Base-by-base conservation (phyloP, 1,140 invertebrate genomes). In the Ptiloglossa arizonensis region DNA sequence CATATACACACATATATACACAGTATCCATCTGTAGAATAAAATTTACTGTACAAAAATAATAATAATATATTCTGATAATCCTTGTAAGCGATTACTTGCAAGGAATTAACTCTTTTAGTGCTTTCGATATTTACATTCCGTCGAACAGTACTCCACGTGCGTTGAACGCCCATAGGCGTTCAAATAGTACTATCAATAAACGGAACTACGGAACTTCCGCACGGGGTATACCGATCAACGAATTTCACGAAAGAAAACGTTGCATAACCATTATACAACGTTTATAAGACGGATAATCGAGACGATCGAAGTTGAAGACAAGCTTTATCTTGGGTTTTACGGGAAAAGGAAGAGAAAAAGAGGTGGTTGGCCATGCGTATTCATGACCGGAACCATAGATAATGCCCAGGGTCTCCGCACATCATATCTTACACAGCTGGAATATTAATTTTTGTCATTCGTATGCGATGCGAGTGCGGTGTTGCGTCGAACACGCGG, bases 371-470 rank as follows among this genome's bases (percentile, higher is more conserved):
- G 66, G 60, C 79, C 76, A 79, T 85, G 82, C 56, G 80, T 85
- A 85, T 85, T 72, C 80, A 85, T 79, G 70, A 66, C 71, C 79
- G 80, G 80, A 81, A 82, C 44, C 76, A 72, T 66, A 60, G 66
- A 77, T 82, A 86, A 86, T 77, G 83, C 79, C 73, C 56, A 46
- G 59, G 62, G 80, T 80, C 75, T 68, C 50, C 60, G 71, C 69
- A 81, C 80, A 66, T 80, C 80, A 72, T 86, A 87, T 84, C 80
- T 85, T 86, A 88, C 87, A 82, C 74, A 86, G 80, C 82, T 86
- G 74, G 86, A 87, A 88, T 88, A 88, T 88, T 88, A 88, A 88
- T 87, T 87, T 80, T 52, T 84, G 83, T 87, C 85, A 84, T 88
- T 87, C 80, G 83, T 87, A 87, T 87, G 83, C 85, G 63, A 75